Conservation (phyloP, 2,113 vertebrate species). For the Calypte anna region DNA sequence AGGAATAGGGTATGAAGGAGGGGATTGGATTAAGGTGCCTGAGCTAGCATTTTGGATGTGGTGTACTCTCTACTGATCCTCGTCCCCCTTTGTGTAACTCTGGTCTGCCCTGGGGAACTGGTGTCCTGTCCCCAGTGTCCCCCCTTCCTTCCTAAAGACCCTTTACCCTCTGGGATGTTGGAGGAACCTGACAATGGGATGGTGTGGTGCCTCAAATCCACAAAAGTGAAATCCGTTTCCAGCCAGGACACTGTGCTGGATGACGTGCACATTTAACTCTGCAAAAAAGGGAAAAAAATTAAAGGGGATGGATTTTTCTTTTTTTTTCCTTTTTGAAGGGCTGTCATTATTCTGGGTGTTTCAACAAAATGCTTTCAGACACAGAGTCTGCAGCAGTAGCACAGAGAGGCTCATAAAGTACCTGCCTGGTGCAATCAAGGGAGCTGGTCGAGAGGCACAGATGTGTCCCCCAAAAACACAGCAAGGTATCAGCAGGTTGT, state of each 20-base stretch:
- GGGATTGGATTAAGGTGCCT: background rate
- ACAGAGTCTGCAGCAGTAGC: slow-evolving; percentile 61
- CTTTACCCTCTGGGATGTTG: background rate
- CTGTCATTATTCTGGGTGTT: slow-evolving; percentile 31
- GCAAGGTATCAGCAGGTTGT: too few species aligned
- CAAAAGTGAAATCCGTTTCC: background rate
- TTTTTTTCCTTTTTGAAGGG: background rate
- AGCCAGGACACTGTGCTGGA: background rate
- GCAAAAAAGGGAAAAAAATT: background rate
- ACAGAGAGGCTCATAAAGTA: slow-evolving; percentile 53
- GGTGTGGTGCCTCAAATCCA: background rate
- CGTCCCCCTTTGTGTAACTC: background rate
- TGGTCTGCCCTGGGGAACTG: background rate
- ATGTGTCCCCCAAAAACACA: too few species aligned
- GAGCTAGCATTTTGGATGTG: background rate
- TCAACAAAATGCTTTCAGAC: slow-evolving; percentile 32
- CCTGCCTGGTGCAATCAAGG: slow-evolving; percentile 44
- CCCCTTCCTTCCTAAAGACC: background rate
- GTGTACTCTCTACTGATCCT: background rate
- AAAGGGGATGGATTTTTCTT: slow-evolving; percentile 1
- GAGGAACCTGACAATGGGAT: background rate
- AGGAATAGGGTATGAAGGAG: background rate
- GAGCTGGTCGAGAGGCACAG: background rate
- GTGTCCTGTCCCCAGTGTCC: background rate
- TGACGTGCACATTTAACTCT: background rate